These are phyloP conservation scores for Rhyacophila brunnea DNA, from an alignment of 1,140 invertebrate species.

Conservation along the genomic window DNA sequence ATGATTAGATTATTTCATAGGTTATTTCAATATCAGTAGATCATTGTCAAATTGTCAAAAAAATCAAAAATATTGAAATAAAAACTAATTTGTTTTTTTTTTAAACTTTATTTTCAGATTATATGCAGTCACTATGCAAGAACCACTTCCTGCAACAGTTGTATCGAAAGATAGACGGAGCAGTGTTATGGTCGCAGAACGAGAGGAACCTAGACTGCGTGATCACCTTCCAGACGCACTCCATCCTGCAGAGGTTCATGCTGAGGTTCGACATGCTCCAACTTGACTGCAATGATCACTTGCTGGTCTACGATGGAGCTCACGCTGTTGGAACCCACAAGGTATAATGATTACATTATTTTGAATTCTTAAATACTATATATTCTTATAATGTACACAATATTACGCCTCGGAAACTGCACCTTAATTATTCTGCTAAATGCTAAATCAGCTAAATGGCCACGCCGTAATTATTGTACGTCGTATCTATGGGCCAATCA, in stretches of 20 bases:
- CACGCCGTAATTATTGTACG: too few relatives aligned
- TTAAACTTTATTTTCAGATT: constrained; percentile 61
- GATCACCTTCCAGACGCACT: constrained; percentile 91
- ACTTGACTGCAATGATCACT: constrained; percentile 90
- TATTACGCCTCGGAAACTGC: too few relatives aligned
- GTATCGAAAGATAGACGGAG: constrained; percentile 87
- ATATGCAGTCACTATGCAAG: constrained; percentile 82
- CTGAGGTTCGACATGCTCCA: constrained; percentile 77
- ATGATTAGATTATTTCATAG: too few relatives aligned
- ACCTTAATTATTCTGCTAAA: too few relatives aligned
- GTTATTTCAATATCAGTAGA: too few relatives aligned
- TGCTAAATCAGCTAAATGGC: too few relatives aligned
- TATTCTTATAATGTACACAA: too few relatives aligned
- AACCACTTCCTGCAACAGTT: constrained; percentile 82
- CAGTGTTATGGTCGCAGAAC: constrained; percentile 82
- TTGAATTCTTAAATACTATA: too few relatives aligned
- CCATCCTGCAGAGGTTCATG: constrained; percentile 90
- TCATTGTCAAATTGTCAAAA: too few relatives aligned
- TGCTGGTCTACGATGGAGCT: constrained; percentile 89
- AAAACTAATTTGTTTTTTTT: too few relatives aligned
- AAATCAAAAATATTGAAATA: too few relatives aligned
- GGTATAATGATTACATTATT: constrained; percentile 56
- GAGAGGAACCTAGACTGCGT: constrained; percentile 87
- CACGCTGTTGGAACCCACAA: constrained; percentile 83
- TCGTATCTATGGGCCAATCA: too few relatives aligned